phyloP scores from a whole-genome alignment of 2,888 invertebrate species.

The Leptura quadrifasciata region DNA sequence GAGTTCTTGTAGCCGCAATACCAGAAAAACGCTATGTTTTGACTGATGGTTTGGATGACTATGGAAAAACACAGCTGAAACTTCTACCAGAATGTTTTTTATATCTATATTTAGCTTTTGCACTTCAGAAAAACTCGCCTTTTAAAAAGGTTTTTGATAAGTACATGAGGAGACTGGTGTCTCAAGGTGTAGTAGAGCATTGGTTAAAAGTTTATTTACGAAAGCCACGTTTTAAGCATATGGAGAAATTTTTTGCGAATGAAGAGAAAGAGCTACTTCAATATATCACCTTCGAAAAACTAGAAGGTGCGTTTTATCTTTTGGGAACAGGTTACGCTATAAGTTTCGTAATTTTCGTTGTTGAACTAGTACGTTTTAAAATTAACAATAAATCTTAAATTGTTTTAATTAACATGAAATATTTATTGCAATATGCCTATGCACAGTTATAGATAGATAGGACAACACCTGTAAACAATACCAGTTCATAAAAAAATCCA shows the following conservation, averaged over 20 bases:
- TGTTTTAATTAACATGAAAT: too few relatives aligned
- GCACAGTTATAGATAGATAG: too few relatives aligned
- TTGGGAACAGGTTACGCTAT: too few relatives aligned
- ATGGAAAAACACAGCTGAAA: conserved; percentile 22
- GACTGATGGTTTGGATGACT: background rate
- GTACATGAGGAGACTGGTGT: conserved; percentile 46
- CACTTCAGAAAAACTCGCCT: conserved; percentile 59
- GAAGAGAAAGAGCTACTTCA: conserved; percentile 28
- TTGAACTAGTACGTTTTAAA: too few relatives aligned
- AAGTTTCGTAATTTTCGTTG: too few relatives aligned
- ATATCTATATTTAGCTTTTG: conserved; percentile 55
- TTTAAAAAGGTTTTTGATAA: conserved; percentile 53
- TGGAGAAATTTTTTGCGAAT: conserved; percentile 43
- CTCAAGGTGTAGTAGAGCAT: conserved; percentile 56
- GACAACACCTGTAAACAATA: too few relatives aligned
- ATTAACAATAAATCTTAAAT: too few relatives aligned
- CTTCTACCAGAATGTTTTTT: conserved; percentile 57
- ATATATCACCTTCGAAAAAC: conserved; percentile 47
- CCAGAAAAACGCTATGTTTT: background rate
- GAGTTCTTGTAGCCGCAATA: background rate
- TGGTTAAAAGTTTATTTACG: conserved; percentile 44
- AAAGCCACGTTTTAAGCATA: conserved; percentile 27
- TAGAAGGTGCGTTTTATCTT: too few relatives aligned
- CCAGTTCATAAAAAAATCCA: too few relatives aligned
- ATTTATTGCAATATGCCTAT: too few relatives aligned